Base-by-base conservation (phyloP, 2,888 invertebrate species). In the Eudasyphora cyanicolor region DNA sequence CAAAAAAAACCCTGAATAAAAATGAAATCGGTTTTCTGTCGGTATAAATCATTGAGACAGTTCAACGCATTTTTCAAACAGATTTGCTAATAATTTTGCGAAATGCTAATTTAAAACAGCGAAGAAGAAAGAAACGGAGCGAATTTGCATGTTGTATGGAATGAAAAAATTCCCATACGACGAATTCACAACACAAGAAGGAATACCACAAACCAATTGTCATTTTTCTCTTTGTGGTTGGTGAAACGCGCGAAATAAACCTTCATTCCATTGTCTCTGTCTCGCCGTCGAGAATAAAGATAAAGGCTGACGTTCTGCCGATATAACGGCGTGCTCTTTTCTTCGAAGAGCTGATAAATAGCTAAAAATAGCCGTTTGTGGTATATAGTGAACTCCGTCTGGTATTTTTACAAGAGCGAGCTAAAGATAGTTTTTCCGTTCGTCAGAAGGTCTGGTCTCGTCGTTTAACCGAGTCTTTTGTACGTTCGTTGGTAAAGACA, bases 401-500 rank as follows among this genome's bases (percentile, higher is more conserved):
- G 45, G 14, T n/a, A n/a, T 45, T 45, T 14, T 29, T 51, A 14
- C 54, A 62, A 32, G 75, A 82, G 62, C 42, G 64, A 1, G 60
- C 10, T 12, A 70, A 45, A 57, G 5, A 57, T 57, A 57, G 70
- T 51, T 60, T 73, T 79, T 69, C 19, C 35, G 79, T 45, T 76
- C 74, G 73, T 79, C 75, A 57, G 76, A 79, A 79, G 71, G 60
- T 76, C 64, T 83, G 74, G 79, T 81, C 85, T 87, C 78, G 86
- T 85, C 75, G 82, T 85, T 84, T 84, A 75, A 69, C 83, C 85
- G 83, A 82, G 82, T 84, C 83, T 85, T 85, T 79, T 80, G 67
- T 80, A 80, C 60, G 57, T 84, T 85, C 85, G 83, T 84, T 82
- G 42, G 84, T 79, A 60, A 76, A 84, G 76, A 76, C 82, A 81